These are phyloP conservation scores for Phasianus colchicus DNA, from an alignment of 2,113 vertebrate genomes.

Conservation along the genomic window DNA sequence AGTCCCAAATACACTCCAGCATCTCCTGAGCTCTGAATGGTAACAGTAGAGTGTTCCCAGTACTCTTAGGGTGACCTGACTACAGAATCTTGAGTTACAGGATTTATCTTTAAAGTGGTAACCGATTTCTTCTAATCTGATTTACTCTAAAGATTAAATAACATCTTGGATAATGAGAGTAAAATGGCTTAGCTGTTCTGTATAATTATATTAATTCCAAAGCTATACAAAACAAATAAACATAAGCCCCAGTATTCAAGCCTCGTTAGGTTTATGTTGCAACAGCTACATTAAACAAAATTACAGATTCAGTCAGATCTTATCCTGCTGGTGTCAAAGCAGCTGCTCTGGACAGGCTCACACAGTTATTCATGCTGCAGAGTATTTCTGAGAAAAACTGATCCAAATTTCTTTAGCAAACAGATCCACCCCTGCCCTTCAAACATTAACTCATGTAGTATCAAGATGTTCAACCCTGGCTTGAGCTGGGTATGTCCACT, in stretches of 20 bases:
- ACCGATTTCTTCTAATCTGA: constrained; percentile 16
- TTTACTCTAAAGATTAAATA: constrained; percentile 58
- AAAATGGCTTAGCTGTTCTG: constrained; percentile 40
- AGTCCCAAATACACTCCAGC: neutral
- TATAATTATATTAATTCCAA: constrained; percentile 60
- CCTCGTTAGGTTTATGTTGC: constrained; percentile 37
- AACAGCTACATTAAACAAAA: constrained; percentile 35
- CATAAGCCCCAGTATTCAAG: constrained; percentile 39
- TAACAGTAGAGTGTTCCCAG: neutral
- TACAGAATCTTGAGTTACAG: neutral
- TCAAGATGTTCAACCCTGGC: neutral
- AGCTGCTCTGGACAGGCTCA: constrained; percentile 18
- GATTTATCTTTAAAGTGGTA: neutral
- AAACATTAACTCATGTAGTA: neutral
- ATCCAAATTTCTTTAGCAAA: neutral
- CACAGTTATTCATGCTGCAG: neutral
- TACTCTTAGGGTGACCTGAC: neutral
- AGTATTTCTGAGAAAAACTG: neutral
- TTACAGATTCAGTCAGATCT: constrained; percentile 19
- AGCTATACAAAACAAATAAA: constrained; percentile 57
- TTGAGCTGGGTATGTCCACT: neutral
- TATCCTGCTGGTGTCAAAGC: neutral
- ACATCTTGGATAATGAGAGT: constrained; percentile 31
- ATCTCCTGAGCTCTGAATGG: neutral
- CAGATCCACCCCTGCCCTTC: neutral